Conservation (phyloP, 2,113 vertebrate species). For the Candoia aspera region DNA sequence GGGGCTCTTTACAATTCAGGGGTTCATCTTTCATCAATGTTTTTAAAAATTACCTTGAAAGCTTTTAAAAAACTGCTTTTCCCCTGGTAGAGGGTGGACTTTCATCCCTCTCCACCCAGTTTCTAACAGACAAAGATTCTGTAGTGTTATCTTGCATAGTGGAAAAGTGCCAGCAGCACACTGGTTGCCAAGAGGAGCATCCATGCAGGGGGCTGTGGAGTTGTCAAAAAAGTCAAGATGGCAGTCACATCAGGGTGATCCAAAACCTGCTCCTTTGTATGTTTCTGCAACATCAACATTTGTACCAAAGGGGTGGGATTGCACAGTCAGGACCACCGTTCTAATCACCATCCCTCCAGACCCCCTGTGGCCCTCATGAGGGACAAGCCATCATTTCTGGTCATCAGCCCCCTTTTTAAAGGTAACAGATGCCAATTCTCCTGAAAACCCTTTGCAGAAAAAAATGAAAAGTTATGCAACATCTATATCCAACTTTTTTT, state of each 20-base stretch:
- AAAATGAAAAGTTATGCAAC: background rate
- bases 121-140: no score
- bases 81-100: background rate
- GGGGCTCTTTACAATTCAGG: background rate
- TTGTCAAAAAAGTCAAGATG: background rate
- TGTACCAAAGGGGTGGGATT: background rate
- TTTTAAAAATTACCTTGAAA: background rate
- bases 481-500: background rate
- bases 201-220: background rate
- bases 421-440: background rate
- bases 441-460: background rate
- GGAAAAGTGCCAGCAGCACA: no score
- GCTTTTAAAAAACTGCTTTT: background rate
- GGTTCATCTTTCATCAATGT: background rate
- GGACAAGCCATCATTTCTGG: background rate
- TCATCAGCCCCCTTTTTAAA: background rate
- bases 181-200: no score
- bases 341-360: background rate
- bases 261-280: no score
- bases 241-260: no score
- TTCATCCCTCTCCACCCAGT: background rate
- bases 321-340: background rate
- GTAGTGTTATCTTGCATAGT: background rate
- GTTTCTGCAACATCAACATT: no score
- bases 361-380: no score